Evolutionary conservation across 2,797 vertebrate genomes (phyloP), one percentile per base, ranked within the genome.

Genomic region (Hydrophis major): DNA sequence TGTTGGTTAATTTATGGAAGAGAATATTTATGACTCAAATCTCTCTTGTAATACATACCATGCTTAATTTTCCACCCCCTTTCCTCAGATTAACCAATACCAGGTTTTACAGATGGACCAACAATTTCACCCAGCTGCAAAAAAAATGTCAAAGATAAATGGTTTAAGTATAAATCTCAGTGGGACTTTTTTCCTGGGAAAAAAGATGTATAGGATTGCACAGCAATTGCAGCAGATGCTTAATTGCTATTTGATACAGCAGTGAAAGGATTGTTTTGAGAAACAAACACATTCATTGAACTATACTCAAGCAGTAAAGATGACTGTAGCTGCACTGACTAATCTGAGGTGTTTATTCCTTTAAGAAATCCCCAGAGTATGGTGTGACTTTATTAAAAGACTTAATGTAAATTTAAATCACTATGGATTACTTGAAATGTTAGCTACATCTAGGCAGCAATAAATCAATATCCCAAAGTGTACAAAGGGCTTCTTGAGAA

Each of bases 381-480:
- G 50, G 50, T 89, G 88, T 74, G 28, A 94, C 95, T 96, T 96
- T 94, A 97, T 95, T 96, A 96, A 94, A 97, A 97, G 94, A 95
- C 74, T 66, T 95, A 95, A 96, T 94, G 90, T 95, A 96, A 96
- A 96, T 97, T 96, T 95, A 96, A 96, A 96, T 95, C 86, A 60
- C 87, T 95, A 96, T 96, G 92, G 96, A 97, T 97, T 95, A 94
- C 92, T 95, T 95, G 91, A 95, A 96, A 94, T 86, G 94, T 95
- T 95, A 95, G 94, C 95, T 96, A 93, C 93, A 89, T 94, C 92
- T 92, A 95, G 95, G 90, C 93, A 95, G 92, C 63, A 94, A 88
- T 93, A 96, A 96, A 97, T 97, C 96, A 94, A 96, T 97, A 96
- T 90, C 89, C 93, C 94, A 93, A 95, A 96, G 94, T 94, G 91